Base-by-base conservation (phyloP, 2,113 vertebrate species). In the Polypterus bichir region DNA sequence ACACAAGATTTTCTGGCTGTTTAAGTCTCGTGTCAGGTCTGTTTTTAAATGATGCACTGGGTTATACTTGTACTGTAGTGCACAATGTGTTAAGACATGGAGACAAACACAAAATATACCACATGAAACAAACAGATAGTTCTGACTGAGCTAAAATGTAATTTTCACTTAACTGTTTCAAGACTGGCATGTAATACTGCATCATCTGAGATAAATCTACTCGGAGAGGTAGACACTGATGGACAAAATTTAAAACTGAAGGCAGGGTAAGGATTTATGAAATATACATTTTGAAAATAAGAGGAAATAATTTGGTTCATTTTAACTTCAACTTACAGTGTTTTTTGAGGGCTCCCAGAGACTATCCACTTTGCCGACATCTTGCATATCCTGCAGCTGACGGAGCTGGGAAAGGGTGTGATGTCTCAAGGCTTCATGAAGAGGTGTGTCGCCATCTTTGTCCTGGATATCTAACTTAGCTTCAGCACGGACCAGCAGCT, bases 261-360 rank as follows among this genome's bases (percentile, higher is more conserved):
- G 4, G 53, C 9, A 54, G 9, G 3, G 11, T 54, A 9, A 10
- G 11, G 53, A 54, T 54, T 54, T 54, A 10, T 27, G 27, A 27
- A 1, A 27, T 27, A 27, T 27, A 27, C 27, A 27, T 1, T 27
- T 27, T 61, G 9, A 51, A n/a, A 49, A 51, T 6, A 27, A 51
- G 72, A 70, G 71, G 74, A 64, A 67, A 73, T 72, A 73, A 63
- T 66, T 57, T 76, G 27, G 4, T n/a, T 27, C 27, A 27, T 27
- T 27, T 27, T 27, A 27, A 27, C 27, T 27, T 27, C 27, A 70
- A 79, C 79, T 78, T 86, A 98, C 96, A 70, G 96, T 99, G 85
- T 99, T 99, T 85, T 99, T 99, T 70, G 94, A 97, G 56, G 95
- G 95, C 73, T 97, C 94, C 94, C 94, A 98, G 68, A 93, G 90